A percentile compares a stretch with the other conserved stretches of the same genome.
phyloP scores from a whole-genome alignment of 2,113 vertebrate species.

The Ptychochromis oligacanthus region DNA sequence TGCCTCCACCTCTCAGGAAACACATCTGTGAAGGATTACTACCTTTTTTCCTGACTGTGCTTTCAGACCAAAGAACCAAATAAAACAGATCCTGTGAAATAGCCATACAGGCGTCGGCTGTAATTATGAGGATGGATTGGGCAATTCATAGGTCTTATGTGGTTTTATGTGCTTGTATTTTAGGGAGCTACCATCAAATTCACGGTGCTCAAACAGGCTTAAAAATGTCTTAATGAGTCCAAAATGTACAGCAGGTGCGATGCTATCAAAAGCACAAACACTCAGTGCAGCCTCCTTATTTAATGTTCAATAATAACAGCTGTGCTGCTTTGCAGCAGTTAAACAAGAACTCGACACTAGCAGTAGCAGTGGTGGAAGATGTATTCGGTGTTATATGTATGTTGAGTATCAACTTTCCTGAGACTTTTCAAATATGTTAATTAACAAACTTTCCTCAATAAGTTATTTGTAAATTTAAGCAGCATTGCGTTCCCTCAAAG shows the following conservation, averaged over 20 bases:
- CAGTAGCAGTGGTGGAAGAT: background rate
- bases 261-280: background rate
- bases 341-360: background rate
- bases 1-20: background rate
- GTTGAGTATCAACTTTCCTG: background rate
- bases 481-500: background rate
- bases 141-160: background rate
- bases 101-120: rapidly evolving
- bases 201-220: background rate
- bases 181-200: background rate
- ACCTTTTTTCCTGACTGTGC: background rate
- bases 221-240: background rate
- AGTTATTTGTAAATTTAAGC: background rate
- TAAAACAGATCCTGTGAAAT: background rate
- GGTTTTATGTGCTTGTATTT: background rate
- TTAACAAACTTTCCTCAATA: background rate
- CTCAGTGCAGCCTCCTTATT: background rate
- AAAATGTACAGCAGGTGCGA: background rate
- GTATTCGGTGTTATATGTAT: background rate
- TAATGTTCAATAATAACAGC: background rate
- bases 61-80: background rate
- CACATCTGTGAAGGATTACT: background rate
- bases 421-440: background rate
- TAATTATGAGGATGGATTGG: background rate
- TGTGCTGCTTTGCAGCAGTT: background rate